Conservation (phyloP, 2,113 vertebrate species). For the Erythrocebus patas region DNA sequence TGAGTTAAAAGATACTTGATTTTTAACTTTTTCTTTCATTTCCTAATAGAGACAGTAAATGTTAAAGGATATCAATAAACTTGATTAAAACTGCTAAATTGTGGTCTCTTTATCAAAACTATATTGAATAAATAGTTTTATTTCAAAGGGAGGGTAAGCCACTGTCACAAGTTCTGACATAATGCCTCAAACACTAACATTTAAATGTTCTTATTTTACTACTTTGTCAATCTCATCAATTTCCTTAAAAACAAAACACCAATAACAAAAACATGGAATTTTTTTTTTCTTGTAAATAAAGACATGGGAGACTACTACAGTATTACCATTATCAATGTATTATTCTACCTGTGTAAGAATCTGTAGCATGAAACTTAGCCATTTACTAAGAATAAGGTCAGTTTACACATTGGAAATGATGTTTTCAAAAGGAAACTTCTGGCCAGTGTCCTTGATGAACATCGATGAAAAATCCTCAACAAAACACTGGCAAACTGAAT, state of each 20-base stretch:
- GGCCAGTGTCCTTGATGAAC: no score
- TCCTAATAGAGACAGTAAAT: background rate
- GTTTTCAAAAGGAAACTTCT: no score
- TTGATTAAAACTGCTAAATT: background rate
- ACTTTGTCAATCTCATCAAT: background rate
- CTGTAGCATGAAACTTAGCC: no score
- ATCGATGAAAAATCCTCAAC: no score
- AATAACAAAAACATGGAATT: background rate
- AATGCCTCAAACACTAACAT: background rate
- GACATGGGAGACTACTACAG: no score
- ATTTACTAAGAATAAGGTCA: no score
- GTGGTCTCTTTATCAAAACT: conserved; percentile 7
- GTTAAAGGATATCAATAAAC: background rate
- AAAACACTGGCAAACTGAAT: no score
- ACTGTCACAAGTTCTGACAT: background rate
- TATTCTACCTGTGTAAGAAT: no score
- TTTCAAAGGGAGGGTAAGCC: background rate
- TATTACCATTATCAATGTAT: no score
- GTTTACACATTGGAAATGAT: no score
- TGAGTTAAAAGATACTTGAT: background rate
- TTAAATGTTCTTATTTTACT: conserved; percentile 21
- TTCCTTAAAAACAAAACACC: background rate
- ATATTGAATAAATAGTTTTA: background rate
- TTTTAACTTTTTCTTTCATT: background rate
- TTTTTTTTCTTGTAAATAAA: no score